phyloP scores from a whole-genome alignment of 2,888 invertebrate genomes.

The Dicroscelio sp. region DNA sequence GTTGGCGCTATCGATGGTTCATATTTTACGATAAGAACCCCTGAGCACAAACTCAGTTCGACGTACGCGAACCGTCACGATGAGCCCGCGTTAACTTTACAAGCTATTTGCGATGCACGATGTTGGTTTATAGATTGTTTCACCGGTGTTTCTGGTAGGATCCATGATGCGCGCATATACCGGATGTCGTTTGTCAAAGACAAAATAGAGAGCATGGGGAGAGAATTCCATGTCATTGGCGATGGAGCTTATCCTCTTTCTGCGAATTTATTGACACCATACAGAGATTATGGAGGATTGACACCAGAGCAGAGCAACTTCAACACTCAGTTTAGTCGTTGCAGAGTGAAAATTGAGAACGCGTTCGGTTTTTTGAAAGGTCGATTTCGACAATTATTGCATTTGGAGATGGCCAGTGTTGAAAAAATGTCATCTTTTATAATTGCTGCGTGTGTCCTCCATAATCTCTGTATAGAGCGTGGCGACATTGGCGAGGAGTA shows the following conservation, averaged over 20 bases:
- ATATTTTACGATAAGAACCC: not conserved
- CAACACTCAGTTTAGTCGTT: constrained; percentile 3
- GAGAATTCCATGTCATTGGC: not conserved
- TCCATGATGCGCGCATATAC: constrained; percentile 7
- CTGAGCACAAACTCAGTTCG: not conserved
- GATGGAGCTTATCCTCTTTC: constrained; percentile 1
- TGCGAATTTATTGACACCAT: not conserved
- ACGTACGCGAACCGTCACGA: too few relatives aligned
- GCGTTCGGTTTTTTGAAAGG: constrained; percentile 12
- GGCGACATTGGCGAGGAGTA: not conserved
- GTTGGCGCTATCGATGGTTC: constrained; percentile 7
- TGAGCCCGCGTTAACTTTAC: constrained; percentile 2
- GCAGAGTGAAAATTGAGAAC: too few relatives aligned
- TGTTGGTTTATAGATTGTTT: constrained; percentile 14
- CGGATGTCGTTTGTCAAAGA: not conserved
- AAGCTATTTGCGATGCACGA: not conserved
- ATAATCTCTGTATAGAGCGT: constrained; percentile 7
- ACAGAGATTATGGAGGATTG: not conserved
- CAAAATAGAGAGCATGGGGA: not conserved
- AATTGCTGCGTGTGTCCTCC: constrained; percentile 7
- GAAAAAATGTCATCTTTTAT: constrained; percentile 18
- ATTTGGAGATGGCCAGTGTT: not conserved
- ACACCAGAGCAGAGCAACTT: constrained; percentile 1
- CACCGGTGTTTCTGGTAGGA: not conserved
- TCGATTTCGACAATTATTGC: constrained; percentile 7